phyloP scores from a whole-genome alignment of 2,888 invertebrate species.

The Allophyes oxyacanthae region DNA sequence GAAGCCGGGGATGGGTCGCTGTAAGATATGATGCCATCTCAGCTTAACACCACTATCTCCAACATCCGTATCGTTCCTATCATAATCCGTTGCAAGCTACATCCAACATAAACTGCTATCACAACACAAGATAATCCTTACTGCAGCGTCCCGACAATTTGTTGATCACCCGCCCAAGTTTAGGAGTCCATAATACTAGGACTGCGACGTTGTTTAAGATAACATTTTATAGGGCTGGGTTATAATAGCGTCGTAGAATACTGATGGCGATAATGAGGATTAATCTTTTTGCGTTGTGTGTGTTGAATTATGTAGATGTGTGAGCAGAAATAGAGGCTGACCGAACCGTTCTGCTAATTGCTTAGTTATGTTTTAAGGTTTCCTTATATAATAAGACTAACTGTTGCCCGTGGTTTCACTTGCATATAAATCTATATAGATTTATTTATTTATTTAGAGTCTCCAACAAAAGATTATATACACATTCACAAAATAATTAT shows the following conservation, averaged over 20 bases:
- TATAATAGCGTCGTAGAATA: conserved; percentile 29
- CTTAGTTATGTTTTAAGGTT: too few species aligned
- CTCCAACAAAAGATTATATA: too few species aligned
- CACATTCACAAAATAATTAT: too few species aligned
- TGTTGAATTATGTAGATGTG: conserved; percentile 12
- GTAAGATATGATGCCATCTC: too few species aligned
- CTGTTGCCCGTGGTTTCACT: too few species aligned
- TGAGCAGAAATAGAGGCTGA: conserved; percentile 1
- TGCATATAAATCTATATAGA: too few species aligned
- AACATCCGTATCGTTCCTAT: conserved; percentile 26
- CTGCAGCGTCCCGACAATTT: conserved; percentile 34
- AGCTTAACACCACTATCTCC: conserved; percentile 12
- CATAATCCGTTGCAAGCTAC: conserved; percentile 35
- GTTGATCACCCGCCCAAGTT: conserved; percentile 35
- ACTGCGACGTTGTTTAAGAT: conserved; percentile 26
- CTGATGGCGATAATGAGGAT: conserved; percentile 26
- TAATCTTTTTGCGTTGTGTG: conserved; percentile 18
- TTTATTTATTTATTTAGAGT: too few species aligned
- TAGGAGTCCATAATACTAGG: conserved; percentile 19
- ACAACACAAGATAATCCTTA: conserved; percentile 31
- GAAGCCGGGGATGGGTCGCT: too few species aligned
- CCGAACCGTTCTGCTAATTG: neutral
- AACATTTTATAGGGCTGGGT: conserved; percentile 40
- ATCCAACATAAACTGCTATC: conserved; percentile 23
- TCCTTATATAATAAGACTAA: too few species aligned